Percentiles rank a stretch among this genome's conserved stretches.
phyloP scores from a whole-genome alignment of 2,888 invertebrate species.

The Lepidocyrtinus sp. region DNA sequence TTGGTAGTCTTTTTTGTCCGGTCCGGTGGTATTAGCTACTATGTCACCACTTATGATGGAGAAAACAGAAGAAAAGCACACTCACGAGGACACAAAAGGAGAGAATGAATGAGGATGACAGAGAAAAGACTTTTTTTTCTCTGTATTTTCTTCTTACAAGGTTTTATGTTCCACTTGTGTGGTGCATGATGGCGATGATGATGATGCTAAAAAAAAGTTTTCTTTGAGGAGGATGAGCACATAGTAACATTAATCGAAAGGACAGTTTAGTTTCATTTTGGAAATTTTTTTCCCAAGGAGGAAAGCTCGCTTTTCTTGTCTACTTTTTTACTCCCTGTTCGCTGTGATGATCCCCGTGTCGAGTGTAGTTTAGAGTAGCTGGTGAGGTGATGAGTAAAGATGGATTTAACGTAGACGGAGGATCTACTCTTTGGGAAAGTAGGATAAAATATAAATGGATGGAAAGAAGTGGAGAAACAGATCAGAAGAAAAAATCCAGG shows the following conservation, averaged over 20 bases:
- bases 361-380: too few relatives aligned
- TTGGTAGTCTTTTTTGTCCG: background rate
- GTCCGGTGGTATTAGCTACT: background rate
- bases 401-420: background rate
- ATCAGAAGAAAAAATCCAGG: background rate
- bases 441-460: background rate
- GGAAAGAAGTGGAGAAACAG: background rate
- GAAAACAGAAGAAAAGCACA: background rate
- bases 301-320: background rate
- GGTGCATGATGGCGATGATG: background rate
- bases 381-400: background rate
- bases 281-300: background rate
- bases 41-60: background rate
- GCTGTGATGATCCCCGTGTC: background rate
- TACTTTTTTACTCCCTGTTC: too few relatives aligned
- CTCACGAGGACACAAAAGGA: background rate
- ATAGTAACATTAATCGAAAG: background rate
- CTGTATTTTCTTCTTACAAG: background rate
- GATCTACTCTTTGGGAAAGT: background rate
- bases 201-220: background rate
- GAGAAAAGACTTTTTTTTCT: background rate
- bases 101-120: background rate
- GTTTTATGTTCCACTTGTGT: background rate
- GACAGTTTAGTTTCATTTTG: background rate
- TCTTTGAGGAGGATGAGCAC: background rate